Conservation (phyloP, 2,113 vertebrate genomes). For the Lophura nycthemera region DNA sequence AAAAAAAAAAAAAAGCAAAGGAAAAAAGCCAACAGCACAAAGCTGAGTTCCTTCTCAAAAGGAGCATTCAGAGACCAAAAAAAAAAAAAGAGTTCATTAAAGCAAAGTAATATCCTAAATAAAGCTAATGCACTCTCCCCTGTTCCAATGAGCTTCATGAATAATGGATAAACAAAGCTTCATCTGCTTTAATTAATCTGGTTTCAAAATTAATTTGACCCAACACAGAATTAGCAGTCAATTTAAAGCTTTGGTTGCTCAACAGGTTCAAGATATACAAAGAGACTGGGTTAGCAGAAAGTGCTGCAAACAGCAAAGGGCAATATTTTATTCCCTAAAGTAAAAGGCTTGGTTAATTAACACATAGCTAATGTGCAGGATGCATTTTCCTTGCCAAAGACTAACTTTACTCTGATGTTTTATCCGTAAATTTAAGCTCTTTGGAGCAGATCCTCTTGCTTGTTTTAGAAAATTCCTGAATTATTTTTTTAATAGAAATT, state of each 20-base stretch:
- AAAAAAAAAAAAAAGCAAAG: not conserved
- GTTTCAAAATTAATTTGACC: slow-evolving; percentile 78
- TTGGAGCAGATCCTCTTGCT: not conserved
- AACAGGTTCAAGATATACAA: slow-evolving; percentile 61
- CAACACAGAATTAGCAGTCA: slow-evolving; percentile 77
- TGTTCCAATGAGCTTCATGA: slow-evolving; percentile 73
- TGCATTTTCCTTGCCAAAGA: not conserved
- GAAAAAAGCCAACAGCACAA: not conserved
- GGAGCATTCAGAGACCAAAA: slow-evolving; percentile 6
- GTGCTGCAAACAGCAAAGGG: slow-evolving; percentile 25
- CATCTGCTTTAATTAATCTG: slow-evolving; percentile 79
- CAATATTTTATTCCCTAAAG: slow-evolving; percentile 30
- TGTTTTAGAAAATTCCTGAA: not conserved
- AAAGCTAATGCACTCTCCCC: slow-evolving; percentile 58
- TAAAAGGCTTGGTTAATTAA: slow-evolving; percentile 37
- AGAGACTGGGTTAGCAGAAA: slow-evolving; percentile 21
- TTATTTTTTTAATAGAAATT: not conserved
- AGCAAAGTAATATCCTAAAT: slow-evolving; percentile 66
- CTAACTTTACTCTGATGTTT: not conserved
- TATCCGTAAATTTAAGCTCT: not conserved
- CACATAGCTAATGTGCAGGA: not conserved
- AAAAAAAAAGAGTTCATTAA: slow-evolving; percentile 55
- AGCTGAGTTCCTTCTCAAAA: slow-evolving; percentile 36
- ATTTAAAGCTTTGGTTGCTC: slow-evolving; percentile 67
- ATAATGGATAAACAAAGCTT: slow-evolving; percentile 78